A percentile compares a stretch with the other conserved stretches of the same genome.
These are phyloP conservation scores for Limosa lapponica DNA, from an alignment of 2,797 vertebrate species.

Conservation along the genomic window DNA sequence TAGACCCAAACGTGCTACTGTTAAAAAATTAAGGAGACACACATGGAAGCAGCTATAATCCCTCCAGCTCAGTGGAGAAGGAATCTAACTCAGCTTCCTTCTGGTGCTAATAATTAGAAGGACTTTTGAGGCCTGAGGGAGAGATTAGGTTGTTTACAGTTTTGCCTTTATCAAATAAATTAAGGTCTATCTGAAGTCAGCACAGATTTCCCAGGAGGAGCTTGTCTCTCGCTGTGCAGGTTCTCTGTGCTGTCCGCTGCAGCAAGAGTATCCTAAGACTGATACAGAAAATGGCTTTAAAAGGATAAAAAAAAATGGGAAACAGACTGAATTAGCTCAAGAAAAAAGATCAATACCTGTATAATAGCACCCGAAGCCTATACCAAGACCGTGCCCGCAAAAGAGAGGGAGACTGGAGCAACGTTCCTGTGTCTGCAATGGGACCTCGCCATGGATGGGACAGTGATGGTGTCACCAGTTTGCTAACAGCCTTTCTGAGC, in stretches of 20 bases:
- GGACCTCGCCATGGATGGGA: not conserved
- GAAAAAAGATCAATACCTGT: not conserved
- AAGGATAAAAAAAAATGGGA: not conserved
- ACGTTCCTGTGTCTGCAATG: accelerated
- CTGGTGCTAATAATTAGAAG: conserved; percentile 12
- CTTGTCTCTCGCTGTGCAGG: not conserved
- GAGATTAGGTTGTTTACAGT: conserved; percentile 10
- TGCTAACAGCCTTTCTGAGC: not conserved
- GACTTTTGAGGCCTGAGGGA: conserved; percentile 16
- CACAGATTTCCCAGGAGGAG: conserved; percentile 17
- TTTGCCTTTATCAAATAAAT: conserved; percentile 43
- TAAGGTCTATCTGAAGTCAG: conserved; percentile 3
- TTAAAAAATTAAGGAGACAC: not conserved
- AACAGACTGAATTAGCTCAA: not conserved
- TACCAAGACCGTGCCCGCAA: not conserved
- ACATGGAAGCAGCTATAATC: not conserved
- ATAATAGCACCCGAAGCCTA: not conserved
- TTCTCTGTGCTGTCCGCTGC: not conserved
- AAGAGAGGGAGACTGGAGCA: not conserved
- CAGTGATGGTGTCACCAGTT: accelerated
- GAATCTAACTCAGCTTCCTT: not conserved
- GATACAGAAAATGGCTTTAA: not conserved
- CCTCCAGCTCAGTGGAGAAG: not conserved
- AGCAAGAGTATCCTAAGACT: not conserved
- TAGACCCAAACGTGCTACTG: not conserved